Percentiles rank a stretch among this genome's conserved stretches.
These are phyloP conservation scores for Solenopsis fugax DNA, from an alignment of 1,140 invertebrate genomes.

Conservation along the genomic window DNA sequence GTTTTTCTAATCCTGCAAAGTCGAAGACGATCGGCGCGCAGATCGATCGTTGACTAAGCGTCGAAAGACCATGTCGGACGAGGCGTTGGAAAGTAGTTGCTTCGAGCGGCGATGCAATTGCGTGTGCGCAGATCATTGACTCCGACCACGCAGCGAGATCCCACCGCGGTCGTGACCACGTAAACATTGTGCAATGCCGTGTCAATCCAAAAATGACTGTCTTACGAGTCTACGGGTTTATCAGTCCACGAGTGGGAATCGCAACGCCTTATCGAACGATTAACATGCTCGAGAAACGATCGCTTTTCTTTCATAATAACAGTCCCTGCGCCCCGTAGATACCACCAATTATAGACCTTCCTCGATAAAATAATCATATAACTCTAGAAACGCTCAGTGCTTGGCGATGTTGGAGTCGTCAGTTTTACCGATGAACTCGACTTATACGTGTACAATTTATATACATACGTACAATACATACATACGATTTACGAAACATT, in stretches of 20 bases:
- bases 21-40: conserved; percentile 18
- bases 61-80: conserved; percentile 46
- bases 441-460: no score
- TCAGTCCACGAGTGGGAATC: background rate
- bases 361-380: background rate
- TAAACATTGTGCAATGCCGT: conserved; percentile 71
- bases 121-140: conserved; percentile 83
- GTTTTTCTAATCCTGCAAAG: background rate
- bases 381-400: background rate
- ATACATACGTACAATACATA: no score
- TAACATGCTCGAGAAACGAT: background rate
- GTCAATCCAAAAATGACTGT: background rate
- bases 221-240: background rate
- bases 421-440: no score
- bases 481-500: no score
- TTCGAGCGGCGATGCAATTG: conserved; percentile 73
- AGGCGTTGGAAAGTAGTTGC: conserved; percentile 82
- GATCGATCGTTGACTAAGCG: conserved; percentile 39
- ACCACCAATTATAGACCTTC: background rate
- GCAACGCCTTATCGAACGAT: background rate
- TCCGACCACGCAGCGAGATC: conserved; percentile 74
- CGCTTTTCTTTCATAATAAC: background rate
- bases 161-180: conserved; percentile 59
- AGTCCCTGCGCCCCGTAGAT: background rate
- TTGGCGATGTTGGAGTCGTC: no score